Evolutionary conservation across 2,113 vertebrate genomes (phyloP).

Genomic region (Pao palembangensis): DNA sequence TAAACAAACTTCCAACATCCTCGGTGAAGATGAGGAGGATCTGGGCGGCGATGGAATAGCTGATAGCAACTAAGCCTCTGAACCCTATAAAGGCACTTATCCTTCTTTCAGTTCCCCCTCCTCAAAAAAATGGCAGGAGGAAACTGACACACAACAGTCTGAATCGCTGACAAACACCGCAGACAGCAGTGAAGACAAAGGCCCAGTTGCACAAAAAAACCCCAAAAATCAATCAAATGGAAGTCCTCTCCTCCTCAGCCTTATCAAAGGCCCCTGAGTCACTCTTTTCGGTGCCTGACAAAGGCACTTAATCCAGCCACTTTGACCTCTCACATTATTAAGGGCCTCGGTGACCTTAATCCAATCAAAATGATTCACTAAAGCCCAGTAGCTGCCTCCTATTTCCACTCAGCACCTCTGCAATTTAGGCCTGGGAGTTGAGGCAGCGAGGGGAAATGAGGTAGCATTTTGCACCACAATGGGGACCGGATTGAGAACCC

Average conservation of each 20-base stretch:
- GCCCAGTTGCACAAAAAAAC: slow-evolving; percentile 66
- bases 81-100: slow-evolving; percentile 38
- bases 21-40: slow-evolving; percentile 22
- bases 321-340: slow-evolving; percentile 94
- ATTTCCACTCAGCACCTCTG: slow-evolving; percentile 64
- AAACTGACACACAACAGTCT: slow-evolving; percentile 67
- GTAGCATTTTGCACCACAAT: slow-evolving; percentile 84
- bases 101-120: slow-evolving; percentile 36
- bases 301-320: slow-evolving; percentile 87
- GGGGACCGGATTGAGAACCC: slow-evolving; percentile 76
- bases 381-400: slow-evolving; percentile 76
- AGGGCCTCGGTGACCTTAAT: slow-evolving; percentile 91
- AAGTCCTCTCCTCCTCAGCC: slow-evolving; percentile 70
- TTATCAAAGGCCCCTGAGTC: slow-evolving; percentile 72
- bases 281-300: slow-evolving; percentile 74
- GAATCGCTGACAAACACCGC: slow-evolving; percentile 60
- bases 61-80: slow-evolving; percentile 43
- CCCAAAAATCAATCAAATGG: slow-evolving; percentile 71
- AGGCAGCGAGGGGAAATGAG: slow-evolving; percentile 74
- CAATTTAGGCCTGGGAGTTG: slow-evolving; percentile 73
- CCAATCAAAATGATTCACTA: slow-evolving; percentile 97
- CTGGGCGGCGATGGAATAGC: slow-evolving; percentile 43
- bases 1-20: slow-evolving; percentile 33
- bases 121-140: slow-evolving; percentile 57
- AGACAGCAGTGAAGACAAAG: slow-evolving; percentile 71